Evolutionary conservation across 2,888 invertebrate genomes (phyloP).

Genomic region (Mythimna ferrago): DNA sequence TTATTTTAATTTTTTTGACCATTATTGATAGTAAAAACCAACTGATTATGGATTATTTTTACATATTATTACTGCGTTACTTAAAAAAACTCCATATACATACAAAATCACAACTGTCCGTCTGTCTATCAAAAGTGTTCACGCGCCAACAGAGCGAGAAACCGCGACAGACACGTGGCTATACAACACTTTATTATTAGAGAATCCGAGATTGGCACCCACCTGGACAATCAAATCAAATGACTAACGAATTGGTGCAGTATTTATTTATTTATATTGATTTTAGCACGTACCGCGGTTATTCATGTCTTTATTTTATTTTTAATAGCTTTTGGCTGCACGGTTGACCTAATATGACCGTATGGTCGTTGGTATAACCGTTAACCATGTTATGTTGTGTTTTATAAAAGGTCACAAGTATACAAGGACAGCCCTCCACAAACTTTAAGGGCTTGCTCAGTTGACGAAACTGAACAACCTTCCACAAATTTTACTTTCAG

Average conservation of each 20-base stretch:
- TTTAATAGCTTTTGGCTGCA: background rate
- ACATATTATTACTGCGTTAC: background rate
- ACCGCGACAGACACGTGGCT: slow-evolving; percentile 74
- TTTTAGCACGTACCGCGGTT: slow-evolving; percentile 31
- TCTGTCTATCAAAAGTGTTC: slow-evolving; percentile 64
- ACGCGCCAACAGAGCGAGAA: slow-evolving; percentile 77
- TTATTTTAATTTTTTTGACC: too few relatives aligned
- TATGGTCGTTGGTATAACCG: too few relatives aligned
- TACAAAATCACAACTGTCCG: slow-evolving; percentile 23
- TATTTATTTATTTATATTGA: slow-evolving; percentile 23
- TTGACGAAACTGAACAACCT: too few relatives aligned
- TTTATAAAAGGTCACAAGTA: background rate
- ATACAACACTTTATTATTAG: slow-evolving; percentile 39
- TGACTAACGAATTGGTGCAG: slow-evolving; percentile 39
- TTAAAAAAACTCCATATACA: background rate
- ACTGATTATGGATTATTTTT: too few relatives aligned
- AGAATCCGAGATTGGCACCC: slow-evolving; percentile 59
- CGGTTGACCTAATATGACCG: background rate
- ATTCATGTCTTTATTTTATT: background rate
- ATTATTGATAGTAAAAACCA: too few relatives aligned
- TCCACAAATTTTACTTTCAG: too few relatives aligned
- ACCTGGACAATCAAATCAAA: slow-evolving; percentile 60
- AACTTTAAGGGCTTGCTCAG: too few relatives aligned
- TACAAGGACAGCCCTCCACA: too few relatives aligned
- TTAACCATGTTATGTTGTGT: too few relatives aligned